phyloP scores from a whole-genome alignment of 2,888 invertebrate genomes.

The Petrolisthes cinctipes region DNA sequence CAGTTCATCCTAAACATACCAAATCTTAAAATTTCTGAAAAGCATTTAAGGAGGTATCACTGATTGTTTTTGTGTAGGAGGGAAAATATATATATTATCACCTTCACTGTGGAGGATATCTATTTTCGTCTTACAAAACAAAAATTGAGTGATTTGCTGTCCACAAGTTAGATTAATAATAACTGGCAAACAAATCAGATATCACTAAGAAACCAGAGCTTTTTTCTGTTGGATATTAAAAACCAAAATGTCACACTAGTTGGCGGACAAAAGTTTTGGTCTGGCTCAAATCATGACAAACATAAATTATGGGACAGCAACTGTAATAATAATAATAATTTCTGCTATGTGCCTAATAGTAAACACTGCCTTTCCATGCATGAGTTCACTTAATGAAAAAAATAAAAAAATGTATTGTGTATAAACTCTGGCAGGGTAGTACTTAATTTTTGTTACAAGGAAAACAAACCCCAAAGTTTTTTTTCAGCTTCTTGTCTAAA shows the following conservation, averaged over 20 bases:
- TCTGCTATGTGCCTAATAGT: neutral
- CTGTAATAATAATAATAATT: neutral
- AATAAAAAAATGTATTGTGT: neutral
- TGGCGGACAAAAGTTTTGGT: too few relatives aligned
- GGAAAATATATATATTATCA: neutral
- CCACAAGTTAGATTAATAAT: too few relatives aligned
- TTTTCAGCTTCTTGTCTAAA: neutral
- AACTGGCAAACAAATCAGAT: too few relatives aligned
- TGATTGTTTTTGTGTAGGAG: too few relatives aligned
- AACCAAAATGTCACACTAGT: too few relatives aligned
- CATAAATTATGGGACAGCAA: too few relatives aligned
- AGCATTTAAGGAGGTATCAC: too few relatives aligned
- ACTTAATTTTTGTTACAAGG: conserved; percentile 2
- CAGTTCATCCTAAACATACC: too few relatives aligned
- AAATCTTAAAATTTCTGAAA: too few relatives aligned
- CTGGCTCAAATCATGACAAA: too few relatives aligned
- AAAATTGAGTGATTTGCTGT: neutral
- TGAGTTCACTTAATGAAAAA: neutral
- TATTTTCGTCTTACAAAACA: conserved; percentile 16
- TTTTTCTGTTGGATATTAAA: too few relatives aligned
- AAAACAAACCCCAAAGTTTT: conserved; percentile 13
- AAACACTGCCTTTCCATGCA: neutral
- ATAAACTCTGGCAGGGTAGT: conserved; percentile 11
- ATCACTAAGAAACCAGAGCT: too few relatives aligned
- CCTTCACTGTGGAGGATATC: neutral